Evolutionary conservation across 2,113 vertebrate genomes (phyloP).

Genomic region (Aptenodytes forsteri): DNA sequence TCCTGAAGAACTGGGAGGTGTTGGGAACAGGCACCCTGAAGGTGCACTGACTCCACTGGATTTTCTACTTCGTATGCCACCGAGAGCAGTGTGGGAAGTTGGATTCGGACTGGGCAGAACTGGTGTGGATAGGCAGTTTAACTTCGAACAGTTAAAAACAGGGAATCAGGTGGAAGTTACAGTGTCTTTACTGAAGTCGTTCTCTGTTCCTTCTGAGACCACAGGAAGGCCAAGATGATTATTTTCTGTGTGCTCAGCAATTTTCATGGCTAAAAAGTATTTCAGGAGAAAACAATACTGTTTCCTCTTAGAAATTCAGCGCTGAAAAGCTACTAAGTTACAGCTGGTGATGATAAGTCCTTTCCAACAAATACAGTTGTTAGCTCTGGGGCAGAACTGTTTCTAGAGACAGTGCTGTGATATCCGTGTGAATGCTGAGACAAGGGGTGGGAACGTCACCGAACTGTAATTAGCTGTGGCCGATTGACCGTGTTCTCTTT

Average conservation of each 20-base stretch:
- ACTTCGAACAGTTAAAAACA: rapidly evolving
- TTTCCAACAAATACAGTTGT: neutral
- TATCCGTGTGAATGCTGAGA: rapidly evolving
- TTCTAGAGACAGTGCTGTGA: neutral
- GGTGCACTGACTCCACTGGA: too few species aligned
- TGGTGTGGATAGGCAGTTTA: neutral
- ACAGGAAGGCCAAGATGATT: neutral
- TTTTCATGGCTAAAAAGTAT: neutral
- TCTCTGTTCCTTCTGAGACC: neutral
- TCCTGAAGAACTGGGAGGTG: neutral
- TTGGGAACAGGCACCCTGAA: neutral
- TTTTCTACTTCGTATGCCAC: rapidly evolving
- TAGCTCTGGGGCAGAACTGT: neutral
- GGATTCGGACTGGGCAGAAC: neutral
- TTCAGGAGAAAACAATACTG: neutral
- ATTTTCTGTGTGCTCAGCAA: rapidly evolving
- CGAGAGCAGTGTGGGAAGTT: neutral
- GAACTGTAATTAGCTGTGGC: rapidly evolving
- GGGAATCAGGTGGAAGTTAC: neutral
- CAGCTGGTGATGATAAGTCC: neutral
- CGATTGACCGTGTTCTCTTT: rapidly evolving
- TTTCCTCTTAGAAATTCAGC: neutral
- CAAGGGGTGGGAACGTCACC: neutral
- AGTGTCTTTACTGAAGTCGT: neutral
- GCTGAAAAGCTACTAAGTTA: neutral